These are phyloP conservation scores for Apodemia hepburni DNA, from an alignment of 2,888 invertebrate genomes.

Conservation along the genomic window DNA sequence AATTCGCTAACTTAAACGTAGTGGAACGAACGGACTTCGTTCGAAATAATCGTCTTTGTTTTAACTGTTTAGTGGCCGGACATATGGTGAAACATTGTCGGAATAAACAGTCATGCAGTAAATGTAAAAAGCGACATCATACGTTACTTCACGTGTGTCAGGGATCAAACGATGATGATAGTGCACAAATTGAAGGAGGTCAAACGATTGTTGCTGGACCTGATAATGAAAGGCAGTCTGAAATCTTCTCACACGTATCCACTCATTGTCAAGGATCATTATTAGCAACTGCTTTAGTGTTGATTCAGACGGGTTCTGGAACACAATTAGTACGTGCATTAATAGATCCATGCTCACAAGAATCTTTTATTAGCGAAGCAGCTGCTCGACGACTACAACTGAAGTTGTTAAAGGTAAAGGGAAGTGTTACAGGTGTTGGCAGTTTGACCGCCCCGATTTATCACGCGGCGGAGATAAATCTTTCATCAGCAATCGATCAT, in stretches of 20 bases:
- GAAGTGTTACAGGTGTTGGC: constrained; percentile 32
- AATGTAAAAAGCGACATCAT: neutral
- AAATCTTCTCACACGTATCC: neutral
- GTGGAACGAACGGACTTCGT: neutral
- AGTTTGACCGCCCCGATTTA: constrained; percentile 27
- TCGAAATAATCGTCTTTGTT: neutral
- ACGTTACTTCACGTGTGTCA: neutral
- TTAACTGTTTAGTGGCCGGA: neutral
- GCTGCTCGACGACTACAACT: constrained; percentile 28
- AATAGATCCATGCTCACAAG: constrained; percentile 17
- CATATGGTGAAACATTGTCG: neutral
- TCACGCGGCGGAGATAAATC: constrained; percentile 21
- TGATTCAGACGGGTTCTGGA: neutral
- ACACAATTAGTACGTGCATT: constrained; percentile 23
- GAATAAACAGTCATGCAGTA: neutral
- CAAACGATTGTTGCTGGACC: neutral
- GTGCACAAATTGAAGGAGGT: neutral
- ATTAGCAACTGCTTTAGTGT: constrained; percentile 17
- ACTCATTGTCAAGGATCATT: neutral
- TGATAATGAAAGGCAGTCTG: neutral
- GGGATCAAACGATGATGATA: neutral
- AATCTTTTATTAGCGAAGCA: constrained; percentile 31
- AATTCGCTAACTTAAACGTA: neutral
- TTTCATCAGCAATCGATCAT: constrained; percentile 26
- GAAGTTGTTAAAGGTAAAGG: constrained; percentile 26